phyloP scores from a whole-genome alignment of 2,113 vertebrate genomes.

The Coturnix japonica region DNA sequence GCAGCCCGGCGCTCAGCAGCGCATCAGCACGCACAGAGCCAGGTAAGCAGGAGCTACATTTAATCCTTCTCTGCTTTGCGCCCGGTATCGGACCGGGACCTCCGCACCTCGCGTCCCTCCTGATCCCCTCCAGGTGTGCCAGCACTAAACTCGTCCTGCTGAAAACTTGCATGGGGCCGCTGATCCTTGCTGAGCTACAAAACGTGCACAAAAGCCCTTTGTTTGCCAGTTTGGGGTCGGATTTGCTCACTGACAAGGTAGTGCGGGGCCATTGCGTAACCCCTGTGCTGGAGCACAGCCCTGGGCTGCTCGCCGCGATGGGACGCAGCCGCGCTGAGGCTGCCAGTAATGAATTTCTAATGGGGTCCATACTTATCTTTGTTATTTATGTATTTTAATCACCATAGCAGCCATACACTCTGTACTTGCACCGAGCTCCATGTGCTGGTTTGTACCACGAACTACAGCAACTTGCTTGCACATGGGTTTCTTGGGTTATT shows the following conservation, averaged over 20 bases:
- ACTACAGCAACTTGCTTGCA: neutral
- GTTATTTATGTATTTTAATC: slow-evolving; percentile 52
- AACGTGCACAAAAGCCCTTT: slow-evolving; percentile 34
- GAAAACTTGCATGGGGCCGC: neutral
- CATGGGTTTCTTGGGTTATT: neutral
- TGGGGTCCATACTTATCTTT: slow-evolving; percentile 60
- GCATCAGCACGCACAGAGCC: neutral
- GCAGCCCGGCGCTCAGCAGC: accelerated
- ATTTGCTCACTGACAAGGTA: slow-evolving; percentile 52
- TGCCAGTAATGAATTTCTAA: slow-evolving; percentile 65
- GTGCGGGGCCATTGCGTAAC: neutral
- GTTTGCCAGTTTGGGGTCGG: neutral
- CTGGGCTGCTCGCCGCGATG: neutral
- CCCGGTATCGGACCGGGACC: accelerated
- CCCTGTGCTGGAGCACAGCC: neutral
- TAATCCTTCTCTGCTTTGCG: accelerated
- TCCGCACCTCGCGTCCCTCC: neutral
- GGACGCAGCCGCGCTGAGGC: neutral
- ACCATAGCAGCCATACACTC: slow-evolving; percentile 62
- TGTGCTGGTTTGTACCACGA: neutral
- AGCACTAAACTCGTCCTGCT: neutral
- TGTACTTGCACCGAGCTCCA: slow-evolving; percentile 3
- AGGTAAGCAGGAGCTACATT: neutral
- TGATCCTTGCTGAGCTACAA: neutral
- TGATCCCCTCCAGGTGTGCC: neutral